Conservation (phyloP, 2,113 vertebrate genomes). For the Morphnarchus princeps region DNA sequence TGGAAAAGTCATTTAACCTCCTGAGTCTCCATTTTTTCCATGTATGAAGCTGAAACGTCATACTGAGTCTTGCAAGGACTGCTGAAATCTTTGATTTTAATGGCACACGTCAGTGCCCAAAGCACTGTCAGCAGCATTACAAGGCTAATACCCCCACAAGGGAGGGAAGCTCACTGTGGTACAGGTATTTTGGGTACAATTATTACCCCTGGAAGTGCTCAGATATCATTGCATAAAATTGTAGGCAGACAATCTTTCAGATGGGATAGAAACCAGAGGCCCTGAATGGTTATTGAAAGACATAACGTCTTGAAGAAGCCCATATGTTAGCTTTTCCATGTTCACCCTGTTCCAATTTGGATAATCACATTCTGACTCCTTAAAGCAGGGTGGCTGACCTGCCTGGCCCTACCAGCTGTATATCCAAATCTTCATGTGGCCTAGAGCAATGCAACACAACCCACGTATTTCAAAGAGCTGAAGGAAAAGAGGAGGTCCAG, state of each 20-base stretch:
- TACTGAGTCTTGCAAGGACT: neutral
- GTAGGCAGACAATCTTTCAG: constrained; percentile 24
- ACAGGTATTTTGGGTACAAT: neutral
- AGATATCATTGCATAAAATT: constrained; percentile 14
- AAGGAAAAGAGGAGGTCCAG: neutral
- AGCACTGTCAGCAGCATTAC: neutral
- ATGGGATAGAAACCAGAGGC: constrained; percentile 30
- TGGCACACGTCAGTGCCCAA: neutral
- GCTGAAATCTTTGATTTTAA: neutral
- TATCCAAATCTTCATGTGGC: neutral
- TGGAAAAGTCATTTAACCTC: neutral
- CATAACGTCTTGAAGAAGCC: neutral
- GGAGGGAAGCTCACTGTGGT: neutral
- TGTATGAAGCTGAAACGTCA: neutral
- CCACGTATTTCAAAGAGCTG: neutral
- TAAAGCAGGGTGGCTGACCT: constrained; percentile 25
- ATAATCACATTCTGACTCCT: constrained; percentile 8
- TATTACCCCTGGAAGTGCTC: neutral
- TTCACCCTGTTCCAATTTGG: constrained; percentile 35
- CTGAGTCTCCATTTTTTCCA: neutral
- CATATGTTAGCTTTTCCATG: constrained; percentile 15
- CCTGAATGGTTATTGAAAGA: constrained; percentile 25
- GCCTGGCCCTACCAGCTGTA: constrained; percentile 16
- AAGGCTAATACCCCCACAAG: neutral
- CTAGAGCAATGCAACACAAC: neutral